These are phyloP conservation scores for Caenorhabditis afra DNA, from an alignment of 2,888 invertebrate genomes.

Conservation along the genomic window DNA sequence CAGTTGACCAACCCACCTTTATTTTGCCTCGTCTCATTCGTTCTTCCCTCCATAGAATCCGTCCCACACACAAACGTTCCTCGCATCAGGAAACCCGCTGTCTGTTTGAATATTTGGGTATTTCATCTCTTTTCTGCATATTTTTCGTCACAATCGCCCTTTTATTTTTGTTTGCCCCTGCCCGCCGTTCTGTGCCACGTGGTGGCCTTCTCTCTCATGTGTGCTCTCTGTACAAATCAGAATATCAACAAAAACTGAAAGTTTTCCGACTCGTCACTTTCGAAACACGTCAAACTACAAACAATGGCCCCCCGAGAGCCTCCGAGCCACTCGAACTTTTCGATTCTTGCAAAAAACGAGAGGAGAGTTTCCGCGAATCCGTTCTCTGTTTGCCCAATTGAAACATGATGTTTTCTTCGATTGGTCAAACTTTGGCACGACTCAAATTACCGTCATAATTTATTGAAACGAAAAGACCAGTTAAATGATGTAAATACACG, in stretches of 20 bases:
- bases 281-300: slow-evolving; percentile 29
- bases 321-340: slow-evolving; percentile 36
- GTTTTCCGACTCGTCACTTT: slow-evolving; percentile 23
- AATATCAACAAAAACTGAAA: slow-evolving; percentile 43
- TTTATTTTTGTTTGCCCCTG: slow-evolving; percentile 34
- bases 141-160: slow-evolving; percentile 37
- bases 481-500: slow-evolving; percentile 49
- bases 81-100: slow-evolving; percentile 46
- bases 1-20: slow-evolving; percentile 48
- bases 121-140: slow-evolving; percentile 17
- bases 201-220: slow-evolving; percentile 39
- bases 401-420: slow-evolving; percentile 43
- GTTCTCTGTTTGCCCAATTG: slow-evolving; percentile 41
- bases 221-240: slow-evolving; percentile 44
- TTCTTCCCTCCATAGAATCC: slow-evolving; percentile 24
- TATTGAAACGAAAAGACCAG: slow-evolving; percentile 34
- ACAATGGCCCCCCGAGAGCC: slow-evolving; percentile 30
- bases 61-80: slow-evolving; percentile 29
- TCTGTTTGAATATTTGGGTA: slow-evolving; percentile 61
- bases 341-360: neutral
- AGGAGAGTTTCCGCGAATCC: slow-evolving; percentile 42
- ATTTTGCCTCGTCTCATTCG: slow-evolving; percentile 43
- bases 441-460: slow-evolving; percentile 44
- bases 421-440: slow-evolving; percentile 48
- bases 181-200: slow-evolving; percentile 41